Evolutionary conservation across 2,797 vertebrate species (phyloP), one percentile per base, ranked within the genome.

Genomic region (Florisuga fusca): DNA sequence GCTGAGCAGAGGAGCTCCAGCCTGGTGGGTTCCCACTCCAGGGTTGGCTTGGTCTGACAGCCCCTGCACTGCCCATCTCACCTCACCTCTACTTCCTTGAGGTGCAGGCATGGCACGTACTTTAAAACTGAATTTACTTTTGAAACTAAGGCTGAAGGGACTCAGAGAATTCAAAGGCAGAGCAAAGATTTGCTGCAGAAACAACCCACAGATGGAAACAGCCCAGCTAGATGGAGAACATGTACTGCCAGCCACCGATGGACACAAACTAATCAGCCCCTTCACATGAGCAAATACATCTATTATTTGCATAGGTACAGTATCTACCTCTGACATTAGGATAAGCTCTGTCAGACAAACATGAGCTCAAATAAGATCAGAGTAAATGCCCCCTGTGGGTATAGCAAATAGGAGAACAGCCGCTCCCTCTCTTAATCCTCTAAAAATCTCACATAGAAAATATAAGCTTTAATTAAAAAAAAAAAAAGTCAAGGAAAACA

Each of bases 371-470:
- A 76, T 19, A 27, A 91, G 77, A 93, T 91, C 89, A 94, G 50
- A 36, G 31, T 93, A 90, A 93, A 92, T 46, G 92, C 29, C 29
- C 63, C 16, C 81, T 80, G 46, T 38, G 31, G 74, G 59, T 63
- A 92, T 48, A 84, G 63, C 43, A 94, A 96, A 92, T 4, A 94
- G 55, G 50, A 89, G 64, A 84, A 63, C 5, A 74, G 81, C 61
- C 89, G 69, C 87, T 94, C 95, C 91, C 75, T 87, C 77, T 62
- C 55, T 82, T 94, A 95, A 93, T 73, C 86, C 93, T 69, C 63
- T 9, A 67, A 90, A 90, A 90, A 58, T 67, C 55, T 79, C 67
- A 53, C 2, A 0, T 18, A 66, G 33, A 79, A 94, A 78, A 91
- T 62, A 69, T 7, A 87, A 87, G 9, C 11, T 63, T 71, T 31